A percentile compares a stretch with the other conserved stretches of the same genome.
Conservation (phyloP, 2,113 vertebrate genomes). For the Cathartes aura region DNA sequence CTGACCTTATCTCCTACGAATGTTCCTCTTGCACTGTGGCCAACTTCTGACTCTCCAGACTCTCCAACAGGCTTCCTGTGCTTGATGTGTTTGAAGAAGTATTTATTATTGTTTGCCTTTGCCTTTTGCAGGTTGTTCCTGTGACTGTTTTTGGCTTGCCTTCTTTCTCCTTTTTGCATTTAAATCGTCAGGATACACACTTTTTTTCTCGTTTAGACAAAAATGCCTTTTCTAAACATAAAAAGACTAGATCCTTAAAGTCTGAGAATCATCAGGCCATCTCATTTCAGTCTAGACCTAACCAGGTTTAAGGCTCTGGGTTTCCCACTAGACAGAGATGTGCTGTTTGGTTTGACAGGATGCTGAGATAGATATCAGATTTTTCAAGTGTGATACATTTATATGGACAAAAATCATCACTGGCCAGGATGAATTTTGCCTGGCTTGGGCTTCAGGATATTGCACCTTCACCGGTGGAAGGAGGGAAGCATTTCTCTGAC, state of each 20-base stretch:
- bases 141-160: background rate
- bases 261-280: background rate
- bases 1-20: slow-evolving; percentile 6
- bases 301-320: background rate
- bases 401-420: background rate
- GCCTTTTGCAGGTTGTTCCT: background rate
- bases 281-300: background rate
- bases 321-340: background rate
- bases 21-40: slow-evolving; percentile 1
- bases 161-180: background rate
- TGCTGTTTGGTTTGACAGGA: background rate
- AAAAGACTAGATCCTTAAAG: background rate
- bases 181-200: background rate
- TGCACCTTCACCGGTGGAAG: background rate
- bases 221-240: background rate
- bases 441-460: background rate
- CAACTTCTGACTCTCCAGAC: background rate
- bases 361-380: background rate
- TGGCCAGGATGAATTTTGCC: background rate
- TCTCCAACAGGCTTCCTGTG: background rate
- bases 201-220: background rate
- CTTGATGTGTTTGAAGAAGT: background rate
- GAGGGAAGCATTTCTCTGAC: background rate
- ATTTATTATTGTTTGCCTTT: background rate
- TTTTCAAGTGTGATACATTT: background rate